Percentiles rank a stretch among this genome's conserved stretches.
These are phyloP conservation scores for Galagoides demidoff DNA, from an alignment of 2,797 vertebrate genomes.

Conservation along the genomic window DNA sequence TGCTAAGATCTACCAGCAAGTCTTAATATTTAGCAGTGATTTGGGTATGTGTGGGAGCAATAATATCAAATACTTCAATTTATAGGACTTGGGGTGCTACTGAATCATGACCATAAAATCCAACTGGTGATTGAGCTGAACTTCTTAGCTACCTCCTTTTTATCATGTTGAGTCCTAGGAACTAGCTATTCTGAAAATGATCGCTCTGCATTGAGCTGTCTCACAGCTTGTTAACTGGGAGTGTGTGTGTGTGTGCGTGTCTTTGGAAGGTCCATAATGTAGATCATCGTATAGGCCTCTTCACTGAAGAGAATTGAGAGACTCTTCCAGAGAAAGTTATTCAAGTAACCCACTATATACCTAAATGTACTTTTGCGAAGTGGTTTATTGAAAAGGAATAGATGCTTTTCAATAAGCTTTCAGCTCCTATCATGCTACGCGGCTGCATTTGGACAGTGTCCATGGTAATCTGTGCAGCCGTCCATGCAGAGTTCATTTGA, in stretches of 20 bases:
- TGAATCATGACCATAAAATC: not conserved
- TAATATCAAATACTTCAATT: not conserved
- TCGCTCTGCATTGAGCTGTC: not conserved
- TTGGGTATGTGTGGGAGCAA: not conserved
- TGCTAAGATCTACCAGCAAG: not conserved
- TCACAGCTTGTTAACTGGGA: not conserved
- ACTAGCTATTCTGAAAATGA: not conserved
- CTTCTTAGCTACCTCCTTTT: not conserved
- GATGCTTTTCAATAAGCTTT: conserved; percentile 42
- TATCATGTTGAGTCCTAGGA: not conserved
- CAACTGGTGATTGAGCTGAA: not conserved
- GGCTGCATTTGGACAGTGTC: conserved; percentile 55
- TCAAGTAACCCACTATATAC: conserved; percentile 33
- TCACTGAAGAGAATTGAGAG: not conserved
- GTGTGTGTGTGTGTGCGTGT: not conserved
- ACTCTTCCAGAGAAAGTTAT: conserved; percentile 31
- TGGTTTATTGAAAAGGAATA: conserved; percentile 61
- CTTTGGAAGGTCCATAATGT: not conserved
- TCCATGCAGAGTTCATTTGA: conserved; percentile 7
- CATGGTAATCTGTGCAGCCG: conserved; percentile 43
- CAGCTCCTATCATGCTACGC: not conserved
- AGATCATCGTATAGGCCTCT: not conserved
- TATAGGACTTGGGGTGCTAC: not conserved
- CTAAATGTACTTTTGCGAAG: conserved; percentile 39
- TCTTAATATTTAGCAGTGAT: conserved; percentile 19